Evolutionary conservation across 2,888 invertebrate genomes (phyloP).

Genomic region (Ligdia adustata): DNA sequence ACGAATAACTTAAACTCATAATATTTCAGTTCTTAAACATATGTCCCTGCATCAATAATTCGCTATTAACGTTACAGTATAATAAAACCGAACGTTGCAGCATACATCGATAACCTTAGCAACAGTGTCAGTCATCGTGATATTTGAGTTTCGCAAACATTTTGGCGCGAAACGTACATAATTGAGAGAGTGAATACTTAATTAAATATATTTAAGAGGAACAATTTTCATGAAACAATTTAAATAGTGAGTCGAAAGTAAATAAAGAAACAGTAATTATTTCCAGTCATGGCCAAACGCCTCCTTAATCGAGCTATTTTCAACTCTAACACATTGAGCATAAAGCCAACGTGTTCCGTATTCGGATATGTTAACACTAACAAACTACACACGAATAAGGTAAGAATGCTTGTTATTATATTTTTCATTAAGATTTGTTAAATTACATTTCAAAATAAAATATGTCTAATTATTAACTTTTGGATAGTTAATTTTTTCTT

Average conservation of each 20-base stretch:
- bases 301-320: constrained; percentile 46
- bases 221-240: neutral
- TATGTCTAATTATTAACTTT: too few relatives aligned
- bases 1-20: constrained; percentile 6
- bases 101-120: neutral
- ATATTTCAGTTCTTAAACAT: neutral
- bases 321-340: constrained; percentile 37
- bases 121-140: constrained; percentile 3
- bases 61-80: neutral
- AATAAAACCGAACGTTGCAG: neutral
- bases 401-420: too few relatives aligned
- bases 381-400: constrained; percentile 51
- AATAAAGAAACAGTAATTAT: neutral
- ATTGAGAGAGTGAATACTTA: too few relatives aligned
- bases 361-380: constrained; percentile 36
- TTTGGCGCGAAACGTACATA: too few relatives aligned
- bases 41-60: neutral
- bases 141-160: neutral
- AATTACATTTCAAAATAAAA: neutral
- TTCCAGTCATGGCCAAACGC: constrained; percentile 52
- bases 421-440: too few relatives aligned
- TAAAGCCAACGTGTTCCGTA: constrained; percentile 33
- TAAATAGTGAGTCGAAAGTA: neutral
- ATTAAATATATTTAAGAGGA: neutral
- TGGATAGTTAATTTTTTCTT: too few relatives aligned